Percentiles rank a stretch among this genome's conserved stretches.
These are phyloP conservation scores for Papilio polytes DNA, from an alignment of 1,140 invertebrate genomes.

Conservation along the genomic window DNA sequence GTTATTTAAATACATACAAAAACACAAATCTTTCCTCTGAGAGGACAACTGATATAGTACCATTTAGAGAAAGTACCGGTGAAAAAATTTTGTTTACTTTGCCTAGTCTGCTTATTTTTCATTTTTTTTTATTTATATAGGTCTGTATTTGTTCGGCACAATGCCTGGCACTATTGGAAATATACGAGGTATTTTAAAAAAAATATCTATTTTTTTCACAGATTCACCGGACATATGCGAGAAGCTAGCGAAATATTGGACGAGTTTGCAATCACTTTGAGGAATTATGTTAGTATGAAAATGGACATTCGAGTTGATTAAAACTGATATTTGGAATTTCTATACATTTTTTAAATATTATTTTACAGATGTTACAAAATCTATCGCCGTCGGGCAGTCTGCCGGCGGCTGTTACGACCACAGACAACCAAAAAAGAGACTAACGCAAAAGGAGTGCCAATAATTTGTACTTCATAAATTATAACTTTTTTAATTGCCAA, in stretches of 20 bases:
- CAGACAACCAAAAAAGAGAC: conserved; percentile 7
- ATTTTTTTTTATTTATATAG: too few species aligned
- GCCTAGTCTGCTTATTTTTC: too few species aligned
- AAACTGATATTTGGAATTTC: too few species aligned
- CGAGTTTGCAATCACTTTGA: conserved; percentile 90
- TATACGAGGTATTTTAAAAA: neutral
- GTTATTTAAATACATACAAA: too few species aligned
- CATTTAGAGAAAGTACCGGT: too few species aligned
- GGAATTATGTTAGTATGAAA: conserved; percentile 92
- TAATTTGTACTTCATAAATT: too few species aligned
- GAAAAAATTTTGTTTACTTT: too few species aligned
- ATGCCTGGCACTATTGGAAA: neutral
- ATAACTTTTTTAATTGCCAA: too few species aligned
- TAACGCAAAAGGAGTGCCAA: neutral
- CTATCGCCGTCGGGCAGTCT: neutral
- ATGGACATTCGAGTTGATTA: too few species aligned
- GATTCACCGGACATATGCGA: conserved; percentile 94
- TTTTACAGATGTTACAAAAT: conserved; percentile 14
- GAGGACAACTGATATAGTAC: too few species aligned
- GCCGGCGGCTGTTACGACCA: neutral
- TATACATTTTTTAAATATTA: neutral
- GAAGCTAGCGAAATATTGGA: conserved; percentile 93
- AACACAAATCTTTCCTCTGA: too few species aligned
- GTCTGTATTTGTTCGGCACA: too few species aligned
- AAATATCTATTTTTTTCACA: conserved; percentile 75